A percentile compares a stretch with the other conserved stretches of the same genome.
Conservation (phyloP, 2,113 vertebrate species). For the Odontophorus gujanensis region DNA sequence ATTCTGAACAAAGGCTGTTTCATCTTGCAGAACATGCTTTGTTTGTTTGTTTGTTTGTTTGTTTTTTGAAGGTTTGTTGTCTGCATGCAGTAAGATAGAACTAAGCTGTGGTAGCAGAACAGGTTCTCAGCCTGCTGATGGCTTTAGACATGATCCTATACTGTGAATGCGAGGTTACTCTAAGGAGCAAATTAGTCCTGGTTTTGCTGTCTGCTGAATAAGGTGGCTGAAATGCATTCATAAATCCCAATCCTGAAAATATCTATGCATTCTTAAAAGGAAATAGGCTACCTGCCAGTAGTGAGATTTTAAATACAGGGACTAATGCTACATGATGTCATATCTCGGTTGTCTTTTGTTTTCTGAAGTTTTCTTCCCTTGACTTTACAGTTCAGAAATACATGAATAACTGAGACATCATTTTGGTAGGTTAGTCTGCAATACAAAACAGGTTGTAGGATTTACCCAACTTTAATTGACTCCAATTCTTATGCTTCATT, state of each 20-base stretch:
- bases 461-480: not conserved
- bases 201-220: not conserved
- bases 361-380: not conserved
- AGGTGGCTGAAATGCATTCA: not conserved
- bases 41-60: not conserved
- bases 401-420: not conserved
- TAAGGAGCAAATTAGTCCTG: not conserved
- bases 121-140: not conserved
- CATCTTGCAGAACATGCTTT: not conserved
- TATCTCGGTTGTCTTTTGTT: not conserved
- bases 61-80: not conserved
- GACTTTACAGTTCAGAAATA: not conserved
- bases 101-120: not conserved
- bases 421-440: not conserved
- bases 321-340: not conserved
- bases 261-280: not conserved
- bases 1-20: not conserved
- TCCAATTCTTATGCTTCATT: not conserved
- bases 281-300: not conserved
- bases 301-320: not conserved
- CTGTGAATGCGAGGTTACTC: not conserved
- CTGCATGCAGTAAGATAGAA: not conserved
- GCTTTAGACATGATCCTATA: fast-evolving
- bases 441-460: not conserved
- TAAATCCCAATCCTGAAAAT: not conserved